Conservation (phyloP, 1,140 invertebrate species). For the Bactericera cockerelli region DNA sequence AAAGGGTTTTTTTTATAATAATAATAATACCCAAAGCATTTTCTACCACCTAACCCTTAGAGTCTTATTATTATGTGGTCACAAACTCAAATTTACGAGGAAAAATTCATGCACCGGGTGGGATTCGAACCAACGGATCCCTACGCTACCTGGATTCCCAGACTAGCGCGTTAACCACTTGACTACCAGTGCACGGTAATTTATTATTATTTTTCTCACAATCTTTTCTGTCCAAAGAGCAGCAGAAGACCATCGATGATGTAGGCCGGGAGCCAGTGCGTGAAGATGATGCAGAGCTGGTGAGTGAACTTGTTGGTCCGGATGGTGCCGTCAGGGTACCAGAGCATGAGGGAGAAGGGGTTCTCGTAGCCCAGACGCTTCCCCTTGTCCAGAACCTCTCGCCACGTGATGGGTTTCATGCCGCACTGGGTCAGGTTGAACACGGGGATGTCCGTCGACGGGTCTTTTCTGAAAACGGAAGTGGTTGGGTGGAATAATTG, state of each 20-base stretch:
- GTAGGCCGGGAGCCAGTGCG: conserved; percentile 73
- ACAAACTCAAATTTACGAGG: no score
- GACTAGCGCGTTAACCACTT: no score
- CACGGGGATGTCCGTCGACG: conserved; percentile 40
- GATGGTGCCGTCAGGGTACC: conserved; percentile 69
- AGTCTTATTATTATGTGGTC: no score
- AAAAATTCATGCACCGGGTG: no score
- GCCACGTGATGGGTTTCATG: conserved; percentile 55
- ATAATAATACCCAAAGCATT: no score
- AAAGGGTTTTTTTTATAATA: no score
- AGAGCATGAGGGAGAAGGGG: conserved; percentile 62
- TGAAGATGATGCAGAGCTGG: conserved; percentile 56
- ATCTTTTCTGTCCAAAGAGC: conserved; percentile 61
- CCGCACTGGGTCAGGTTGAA: conserved; percentile 56
- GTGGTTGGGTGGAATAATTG: not conserved
- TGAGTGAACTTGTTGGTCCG: conserved; percentile 53
- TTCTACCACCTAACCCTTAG: no score
- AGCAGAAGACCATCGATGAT: conserved; percentile 69
- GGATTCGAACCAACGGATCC: no score
- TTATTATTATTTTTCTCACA: conserved; percentile 55
- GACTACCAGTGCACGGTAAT: no score
- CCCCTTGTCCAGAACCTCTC: conserved; percentile 56
- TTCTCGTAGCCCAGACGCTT: conserved; percentile 47
- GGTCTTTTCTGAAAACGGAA: conserved; percentile 32
- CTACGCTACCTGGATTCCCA: no score